phyloP scores from a whole-genome alignment of 2,888 invertebrate species.

The Amphipyra berbera region DNA sequence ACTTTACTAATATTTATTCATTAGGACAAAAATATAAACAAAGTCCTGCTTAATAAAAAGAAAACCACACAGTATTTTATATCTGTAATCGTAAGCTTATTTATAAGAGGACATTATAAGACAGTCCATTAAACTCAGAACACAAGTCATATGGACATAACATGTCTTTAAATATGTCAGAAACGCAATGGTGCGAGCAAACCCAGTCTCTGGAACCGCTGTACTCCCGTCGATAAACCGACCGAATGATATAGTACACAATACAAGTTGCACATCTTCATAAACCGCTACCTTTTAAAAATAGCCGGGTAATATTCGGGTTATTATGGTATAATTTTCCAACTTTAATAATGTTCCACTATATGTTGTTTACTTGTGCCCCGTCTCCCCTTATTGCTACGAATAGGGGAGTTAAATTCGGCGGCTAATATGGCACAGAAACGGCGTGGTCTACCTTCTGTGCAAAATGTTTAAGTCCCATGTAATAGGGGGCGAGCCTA shows the following conservation, averaged over 20 bases:
- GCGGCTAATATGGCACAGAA: too few relatives aligned
- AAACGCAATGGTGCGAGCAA: conserved; percentile 72
- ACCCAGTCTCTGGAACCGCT: conserved; percentile 74
- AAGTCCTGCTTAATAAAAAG: background rate
- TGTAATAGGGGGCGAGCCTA: too few relatives aligned
- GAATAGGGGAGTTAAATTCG: too few relatives aligned
- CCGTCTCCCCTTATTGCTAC: background rate
- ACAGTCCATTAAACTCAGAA: conserved; percentile 55
- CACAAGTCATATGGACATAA: conserved; percentile 67
- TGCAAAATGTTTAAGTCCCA: too few relatives aligned
- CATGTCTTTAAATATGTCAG: conserved; percentile 72
- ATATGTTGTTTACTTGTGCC: background rate
- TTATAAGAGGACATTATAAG: conserved; percentile 19
- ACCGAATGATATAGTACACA: conserved; percentile 43
- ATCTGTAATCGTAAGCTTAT: background rate
- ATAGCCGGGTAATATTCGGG: conserved; percentile 20
- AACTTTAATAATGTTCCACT: conserved; percentile 27
- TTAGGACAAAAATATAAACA: too few relatives aligned
- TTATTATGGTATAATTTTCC: conserved; percentile 24
- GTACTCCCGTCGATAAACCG: conserved; percentile 55
- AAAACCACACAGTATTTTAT: too few relatives aligned
- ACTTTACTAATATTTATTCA: too few relatives aligned
- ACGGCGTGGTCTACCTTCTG: too few relatives aligned
- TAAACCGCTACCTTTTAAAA: background rate
- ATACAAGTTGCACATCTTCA: background rate